Evolutionary conservation across 2,797 vertebrate genomes (phyloP), one percentile per base, ranked within the genome.

Genomic region (Ispidina picta): DNA sequence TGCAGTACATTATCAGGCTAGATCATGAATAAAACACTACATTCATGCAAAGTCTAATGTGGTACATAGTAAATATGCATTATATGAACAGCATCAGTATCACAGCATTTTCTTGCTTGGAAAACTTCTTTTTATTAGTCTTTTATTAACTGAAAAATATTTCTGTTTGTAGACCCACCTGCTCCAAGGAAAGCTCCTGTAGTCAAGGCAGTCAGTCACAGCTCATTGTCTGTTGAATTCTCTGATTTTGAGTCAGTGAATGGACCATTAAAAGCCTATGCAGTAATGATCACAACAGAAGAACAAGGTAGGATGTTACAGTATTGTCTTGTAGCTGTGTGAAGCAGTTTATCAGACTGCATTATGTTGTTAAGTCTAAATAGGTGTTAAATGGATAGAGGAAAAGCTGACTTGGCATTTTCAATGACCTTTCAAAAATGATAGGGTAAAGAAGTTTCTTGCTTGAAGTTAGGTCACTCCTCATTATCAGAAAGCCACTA

Each of bases 211-310:
- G 0, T 96, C 80, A 97, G 91, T 60, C 97, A 98, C 94, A 98
- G 93, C 44, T 96, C 97, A 0, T 52, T 98, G 23, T 96, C 96
- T 88, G 96, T 98, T 58, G 87, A 90, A 46, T 98, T 98, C 89
- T 81, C 79, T 25, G 91, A 89, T 33, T 98, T 98, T 82, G 85
- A 97, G 82, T 68, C 94, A 22, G 80, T 59, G 68, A 83, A 97
- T 8, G 98, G 98, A 86, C 97, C 96, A 3, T 89, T 98, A 81
- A 81, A 80, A 91, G 97, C 97, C 60, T 98, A 98, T 1, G 98
- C 98, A 3, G 15, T 98, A 48, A 77, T 98, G 83, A 95, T 98
- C 75, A 94, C 97, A 92, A 96, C 96, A 7, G 83, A 77, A 58
- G 82, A 90, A 25, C 54, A 74, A 65, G 95, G 97, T 97, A 96